Conservation (phyloP, 2,888 invertebrate genomes). For the Marronus borbonicus region DNA sequence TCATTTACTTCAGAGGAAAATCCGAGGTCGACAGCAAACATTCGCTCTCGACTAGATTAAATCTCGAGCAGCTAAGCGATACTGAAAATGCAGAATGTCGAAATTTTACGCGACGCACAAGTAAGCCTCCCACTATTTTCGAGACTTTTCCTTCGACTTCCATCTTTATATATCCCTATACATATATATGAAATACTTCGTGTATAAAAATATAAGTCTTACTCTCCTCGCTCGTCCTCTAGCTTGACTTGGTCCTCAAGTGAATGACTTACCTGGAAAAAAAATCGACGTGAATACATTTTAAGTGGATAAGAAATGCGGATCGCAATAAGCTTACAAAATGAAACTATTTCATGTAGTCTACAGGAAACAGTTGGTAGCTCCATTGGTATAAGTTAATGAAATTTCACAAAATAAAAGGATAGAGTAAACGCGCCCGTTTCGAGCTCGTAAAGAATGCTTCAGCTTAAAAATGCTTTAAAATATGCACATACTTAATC, state of each 20-base stretch:
- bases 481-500: neutral
- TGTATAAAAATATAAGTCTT: constrained; percentile 40
- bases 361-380: constrained; percentile 19
- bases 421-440: neutral
- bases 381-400: constrained; percentile 16
- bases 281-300: constrained; percentile 28
- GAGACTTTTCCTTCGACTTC: neutral
- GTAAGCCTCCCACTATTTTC: constrained; percentile 14
- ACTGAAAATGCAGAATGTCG: constrained; percentile 27
- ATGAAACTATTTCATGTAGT: constrained; percentile 27
- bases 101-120: constrained; percentile 18
- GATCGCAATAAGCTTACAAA: constrained; percentile 32
- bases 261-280: constrained; percentile 33
- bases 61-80: constrained; percentile 15
- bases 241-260: neutral
- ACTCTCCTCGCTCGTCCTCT: neutral
- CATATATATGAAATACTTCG: constrained; percentile 23
- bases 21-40: constrained; percentile 7
- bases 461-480: neutral
- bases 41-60: constrained; percentile 28
- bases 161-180: constrained; percentile 19
- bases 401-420: constrained; percentile 28
- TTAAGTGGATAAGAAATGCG: constrained; percentile 37
- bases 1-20: constrained; percentile 19
- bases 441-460: neutral